Percentiles rank a stretch among this genome's conserved stretches.
These are phyloP conservation scores for Nothoprocta perdicaria DNA, from an alignment of 2,113 vertebrate species.

Conservation along the genomic window DNA sequence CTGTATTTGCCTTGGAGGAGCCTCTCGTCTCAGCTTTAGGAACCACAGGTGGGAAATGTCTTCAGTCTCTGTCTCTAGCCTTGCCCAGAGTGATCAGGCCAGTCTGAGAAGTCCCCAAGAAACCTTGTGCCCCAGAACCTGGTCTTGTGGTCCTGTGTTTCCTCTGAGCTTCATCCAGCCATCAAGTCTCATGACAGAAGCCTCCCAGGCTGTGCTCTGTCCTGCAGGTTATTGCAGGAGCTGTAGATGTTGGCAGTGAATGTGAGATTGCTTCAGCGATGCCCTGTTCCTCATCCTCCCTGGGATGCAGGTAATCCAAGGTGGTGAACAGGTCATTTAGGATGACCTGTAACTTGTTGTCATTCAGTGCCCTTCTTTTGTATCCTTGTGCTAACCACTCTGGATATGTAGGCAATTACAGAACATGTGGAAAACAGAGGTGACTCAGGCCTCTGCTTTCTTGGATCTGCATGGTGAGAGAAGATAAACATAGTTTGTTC, in stretches of 20 bases:
- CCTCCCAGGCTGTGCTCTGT: slow-evolving; percentile 21
- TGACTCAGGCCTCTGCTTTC: neutral
- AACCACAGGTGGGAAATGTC: neutral
- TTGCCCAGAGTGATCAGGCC: neutral
- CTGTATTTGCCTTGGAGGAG: neutral
- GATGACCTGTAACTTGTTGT: slow-evolving; percentile 22
- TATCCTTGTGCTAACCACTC: neutral
- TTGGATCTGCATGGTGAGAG: neutral
- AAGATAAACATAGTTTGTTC: neutral
- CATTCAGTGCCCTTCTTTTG: neutral
- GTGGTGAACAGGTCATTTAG: neutral
- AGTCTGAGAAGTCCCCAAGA: neutral
- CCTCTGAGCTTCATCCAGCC: neutral
- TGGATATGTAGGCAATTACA: neutral
- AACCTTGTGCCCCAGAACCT: neutral
- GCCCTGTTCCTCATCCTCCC: slow-evolving; percentile 22
- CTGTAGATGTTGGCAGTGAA: neutral
- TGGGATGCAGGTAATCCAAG: neutral
- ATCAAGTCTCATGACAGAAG: neutral
- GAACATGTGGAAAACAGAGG: slow-evolving; percentile 31
- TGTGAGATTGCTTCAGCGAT: neutral
- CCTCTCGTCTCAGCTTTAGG: rapidly evolving
- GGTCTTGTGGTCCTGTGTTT: neutral
- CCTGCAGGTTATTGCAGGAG: neutral
- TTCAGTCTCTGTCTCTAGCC: neutral